Evolutionary conservation across 2,888 invertebrate genomes (phyloP), one percentile per base, ranked within the genome.

Genomic region (Clepsis dumicolana): DNA sequence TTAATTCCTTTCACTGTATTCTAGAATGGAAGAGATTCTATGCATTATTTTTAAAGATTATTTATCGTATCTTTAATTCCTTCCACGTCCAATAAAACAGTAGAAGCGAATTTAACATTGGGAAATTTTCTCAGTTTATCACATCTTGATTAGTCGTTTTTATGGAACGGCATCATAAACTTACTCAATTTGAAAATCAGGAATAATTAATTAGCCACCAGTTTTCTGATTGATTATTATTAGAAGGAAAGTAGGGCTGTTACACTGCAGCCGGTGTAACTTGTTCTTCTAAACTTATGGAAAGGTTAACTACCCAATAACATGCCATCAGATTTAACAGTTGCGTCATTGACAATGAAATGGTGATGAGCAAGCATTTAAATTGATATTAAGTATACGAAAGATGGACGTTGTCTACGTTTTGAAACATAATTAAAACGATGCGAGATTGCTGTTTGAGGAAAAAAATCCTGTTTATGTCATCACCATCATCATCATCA

Each of bases 321-420:
- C 5, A 50, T n/a, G 29, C 56, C 44, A 29, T 44, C 57, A 65
- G 35, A 27, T 16, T 53, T 38, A 32, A 14, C 54, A 59, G 38
- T 52, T 52, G 5, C n/a, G n/a, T 35, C 27, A 44, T 52, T 57
- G 57, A 10, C 50, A 25, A 56, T 56, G 32, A 57, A 54, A 48
- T 25, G 29, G 18, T 56, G 66, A 66, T 61, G 61, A 57, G 29
- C 41, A 18, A 18, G 44, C 32, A 52, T 52, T 41, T n/a, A 62
- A 38, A 56, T 63, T 56, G 16, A 48, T 53, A 41, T 16, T 10
- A n/a, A n/a, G n/a, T n/a, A 53, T 44, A 18, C 2, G 21, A 27
- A 27, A 27, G 27, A 27, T 59, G 35, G 14, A 35, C 8, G 56
- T 35, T 2, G 54, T 16, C 3, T 5, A 21, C 21, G 21, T 44